A percentile compares a stretch with the other conserved stretches of the same genome.
Evolutionary conservation across 2,888 invertebrate species (phyloP).

Genomic region (Vanessa cardui): DNA sequence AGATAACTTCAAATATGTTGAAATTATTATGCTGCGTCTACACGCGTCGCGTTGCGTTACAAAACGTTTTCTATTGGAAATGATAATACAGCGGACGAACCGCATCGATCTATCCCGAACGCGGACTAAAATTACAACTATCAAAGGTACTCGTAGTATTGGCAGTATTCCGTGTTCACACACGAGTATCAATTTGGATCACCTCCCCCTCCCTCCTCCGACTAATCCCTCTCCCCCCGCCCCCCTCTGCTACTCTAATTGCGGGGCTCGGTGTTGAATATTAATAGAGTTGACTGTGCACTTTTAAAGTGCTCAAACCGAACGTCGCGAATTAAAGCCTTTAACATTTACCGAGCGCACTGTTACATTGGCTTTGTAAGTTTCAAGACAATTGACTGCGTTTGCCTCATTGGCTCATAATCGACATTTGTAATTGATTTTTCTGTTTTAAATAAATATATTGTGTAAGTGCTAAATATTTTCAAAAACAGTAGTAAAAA

Average conservation of each 20-base stretch:
- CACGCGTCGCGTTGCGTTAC: too few relatives aligned
- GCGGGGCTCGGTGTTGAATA: conserved; percentile 24
- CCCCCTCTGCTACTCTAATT: conserved; percentile 8
- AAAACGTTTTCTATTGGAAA: not conserved
- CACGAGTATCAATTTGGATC: conserved; percentile 14
- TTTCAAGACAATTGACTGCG: not conserved
- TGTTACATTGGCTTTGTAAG: not conserved
- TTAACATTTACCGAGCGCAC: not conserved
- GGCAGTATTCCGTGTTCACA: conserved; percentile 16
- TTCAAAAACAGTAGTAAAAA: too few relatives aligned
- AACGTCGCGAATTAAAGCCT: not conserved
- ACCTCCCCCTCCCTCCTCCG: not conserved
- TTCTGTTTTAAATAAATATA: too few relatives aligned
- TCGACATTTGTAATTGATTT: too few relatives aligned
- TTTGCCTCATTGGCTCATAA: too few relatives aligned
- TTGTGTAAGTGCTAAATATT: too few relatives aligned
- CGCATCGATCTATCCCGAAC: not conserved
- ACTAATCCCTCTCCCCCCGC: not conserved
- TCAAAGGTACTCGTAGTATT: conserved; percentile 14
- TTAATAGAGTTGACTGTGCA: conserved; percentile 23
- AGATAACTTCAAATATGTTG: too few relatives aligned
- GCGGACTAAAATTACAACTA: conserved; percentile 13
- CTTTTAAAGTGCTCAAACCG: conserved; percentile 12
- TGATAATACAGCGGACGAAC: not conserved
- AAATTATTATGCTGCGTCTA: too few relatives aligned